Conservation (phyloP, 1,140 invertebrate genomes). For the Orius insidiosus region DNA sequence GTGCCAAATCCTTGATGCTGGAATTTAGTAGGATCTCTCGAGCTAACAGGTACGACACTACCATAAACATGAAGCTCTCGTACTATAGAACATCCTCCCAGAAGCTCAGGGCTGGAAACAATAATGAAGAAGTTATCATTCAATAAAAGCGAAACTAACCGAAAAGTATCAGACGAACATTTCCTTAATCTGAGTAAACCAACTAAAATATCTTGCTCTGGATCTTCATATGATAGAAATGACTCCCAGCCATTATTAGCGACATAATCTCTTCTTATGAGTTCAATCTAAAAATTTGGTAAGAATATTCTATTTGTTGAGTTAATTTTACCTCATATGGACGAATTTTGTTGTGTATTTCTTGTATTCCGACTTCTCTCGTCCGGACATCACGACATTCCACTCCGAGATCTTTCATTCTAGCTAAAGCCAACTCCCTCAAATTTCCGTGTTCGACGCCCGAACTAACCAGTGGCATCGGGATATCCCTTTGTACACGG, state of each 20-base stretch:
- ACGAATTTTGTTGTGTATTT: conserved; percentile 92
- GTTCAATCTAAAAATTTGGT: conserved; percentile 50
- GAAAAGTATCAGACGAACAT: conserved; percentile 74
- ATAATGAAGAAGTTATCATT: conserved; percentile 11
- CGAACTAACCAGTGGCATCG: conserved; percentile 95
- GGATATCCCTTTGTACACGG: conserved; percentile 94
- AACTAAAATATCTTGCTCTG: conserved; percentile 91
- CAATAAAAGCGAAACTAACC: conserved; percentile 24
- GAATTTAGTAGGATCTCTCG: conserved; percentile 90
- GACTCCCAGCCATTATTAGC: conserved; percentile 99
- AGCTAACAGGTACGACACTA: conserved; percentile 87
- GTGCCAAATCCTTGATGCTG: conserved; percentile 97
- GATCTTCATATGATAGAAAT: conserved; percentile 96
- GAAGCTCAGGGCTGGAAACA: conserved; percentile 56
- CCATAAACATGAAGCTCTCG: conserved; percentile 96
- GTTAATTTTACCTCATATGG: conserved; percentile 56
- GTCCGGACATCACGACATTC: conserved; percentile 93
- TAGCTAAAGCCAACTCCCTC: conserved; percentile 80
- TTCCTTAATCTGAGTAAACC: conserved; percentile 85
- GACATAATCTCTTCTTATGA: conserved; percentile 87
- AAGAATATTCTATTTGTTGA: too few species aligned
- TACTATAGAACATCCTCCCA: conserved; percentile 68
- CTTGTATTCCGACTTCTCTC: conserved; percentile 96
- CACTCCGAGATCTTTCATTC: conserved; percentile 92
- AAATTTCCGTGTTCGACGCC: conserved; percentile 98